Conservation (phyloP, 2,888 invertebrate species). For the Laspeyria flexula region DNA sequence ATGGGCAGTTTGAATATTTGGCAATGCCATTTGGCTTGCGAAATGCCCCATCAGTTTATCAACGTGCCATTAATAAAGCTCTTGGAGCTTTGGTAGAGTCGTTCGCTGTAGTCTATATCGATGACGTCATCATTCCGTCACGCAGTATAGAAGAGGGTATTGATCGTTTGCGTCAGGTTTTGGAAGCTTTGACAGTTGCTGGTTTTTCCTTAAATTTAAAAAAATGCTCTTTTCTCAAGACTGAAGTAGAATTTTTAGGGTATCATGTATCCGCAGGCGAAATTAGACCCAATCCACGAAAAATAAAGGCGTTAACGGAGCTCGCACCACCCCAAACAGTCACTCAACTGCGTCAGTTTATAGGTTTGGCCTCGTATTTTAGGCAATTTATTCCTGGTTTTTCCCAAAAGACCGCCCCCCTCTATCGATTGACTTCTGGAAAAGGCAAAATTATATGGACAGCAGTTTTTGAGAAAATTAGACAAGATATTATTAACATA, state of each 20-base stretch:
- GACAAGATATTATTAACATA: constrained; percentile 22
- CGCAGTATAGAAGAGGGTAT: constrained; percentile 11
- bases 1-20: neutral
- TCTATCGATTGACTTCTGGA: neutral
- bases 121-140: neutral
- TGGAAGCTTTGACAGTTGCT: constrained; percentile 9
- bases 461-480: constrained; percentile 15
- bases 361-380: constrained; percentile 37
- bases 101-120: neutral
- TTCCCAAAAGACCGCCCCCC: constrained; percentile 6
- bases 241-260: constrained; percentile 29
- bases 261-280: constrained; percentile 29
- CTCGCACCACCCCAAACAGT: constrained; percentile 26
- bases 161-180: constrained; percentile 9
- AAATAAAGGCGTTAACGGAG: constrained; percentile 28
- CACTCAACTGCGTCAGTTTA: constrained; percentile 35
- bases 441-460: constrained; percentile 10
- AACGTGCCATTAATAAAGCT: neutral
- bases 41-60: neutral
- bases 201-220: constrained; percentile 36
- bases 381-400: constrained; percentile 27
- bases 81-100: neutral
- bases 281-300: constrained; percentile 33
- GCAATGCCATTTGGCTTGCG: neutral
- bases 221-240: constrained; percentile 37